Conservation (phyloP, 2,888 invertebrate species). For the Lacanobia wlatinum region DNA sequence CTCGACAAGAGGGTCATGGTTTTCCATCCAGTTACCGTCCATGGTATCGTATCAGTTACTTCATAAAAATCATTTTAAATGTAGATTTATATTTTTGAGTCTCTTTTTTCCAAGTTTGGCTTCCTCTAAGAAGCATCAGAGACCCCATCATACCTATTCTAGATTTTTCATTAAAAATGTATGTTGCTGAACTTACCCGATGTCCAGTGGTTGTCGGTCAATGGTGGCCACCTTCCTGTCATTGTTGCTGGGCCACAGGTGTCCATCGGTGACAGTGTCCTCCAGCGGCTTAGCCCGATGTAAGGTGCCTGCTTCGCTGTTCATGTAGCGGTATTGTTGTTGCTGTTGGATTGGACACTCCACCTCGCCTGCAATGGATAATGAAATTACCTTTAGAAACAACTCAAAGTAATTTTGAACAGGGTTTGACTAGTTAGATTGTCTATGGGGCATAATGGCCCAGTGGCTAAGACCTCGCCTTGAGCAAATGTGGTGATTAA, state of each 20-base stretch:
- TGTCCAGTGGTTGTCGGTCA: conserved; percentile 88
- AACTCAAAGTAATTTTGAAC: too few relatives aligned
- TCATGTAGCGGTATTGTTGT: conserved; percentile 90
- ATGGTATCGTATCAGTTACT: too few relatives aligned
- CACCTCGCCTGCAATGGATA: conserved; percentile 83
- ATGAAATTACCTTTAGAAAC: not conserved
- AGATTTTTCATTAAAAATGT: not conserved
- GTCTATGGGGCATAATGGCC: too few relatives aligned
- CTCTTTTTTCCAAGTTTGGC: too few relatives aligned
- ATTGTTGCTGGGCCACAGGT: conserved; percentile 89
- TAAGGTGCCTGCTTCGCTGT: conserved; percentile 88
- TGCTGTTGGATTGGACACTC: conserved; percentile 90
- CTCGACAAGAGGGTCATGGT: too few relatives aligned
- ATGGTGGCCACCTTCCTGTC: conserved; percentile 88
- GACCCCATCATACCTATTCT: too few relatives aligned
- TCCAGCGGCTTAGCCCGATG: conserved; percentile 88
- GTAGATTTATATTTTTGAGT: too few relatives aligned
- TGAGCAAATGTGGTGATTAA: not conserved
- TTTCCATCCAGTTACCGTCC: too few relatives aligned
- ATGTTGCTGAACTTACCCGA: conserved; percentile 76
- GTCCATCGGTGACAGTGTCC: conserved; percentile 88
- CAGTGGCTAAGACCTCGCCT: not conserved
- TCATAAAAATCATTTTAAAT: too few relatives aligned
- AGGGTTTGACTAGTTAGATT: too few relatives aligned
- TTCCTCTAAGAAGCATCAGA: too few relatives aligned